Evolutionary conservation across 1,140 invertebrate genomes (phyloP).

Genomic region (Ganaspis sp.): DNA sequence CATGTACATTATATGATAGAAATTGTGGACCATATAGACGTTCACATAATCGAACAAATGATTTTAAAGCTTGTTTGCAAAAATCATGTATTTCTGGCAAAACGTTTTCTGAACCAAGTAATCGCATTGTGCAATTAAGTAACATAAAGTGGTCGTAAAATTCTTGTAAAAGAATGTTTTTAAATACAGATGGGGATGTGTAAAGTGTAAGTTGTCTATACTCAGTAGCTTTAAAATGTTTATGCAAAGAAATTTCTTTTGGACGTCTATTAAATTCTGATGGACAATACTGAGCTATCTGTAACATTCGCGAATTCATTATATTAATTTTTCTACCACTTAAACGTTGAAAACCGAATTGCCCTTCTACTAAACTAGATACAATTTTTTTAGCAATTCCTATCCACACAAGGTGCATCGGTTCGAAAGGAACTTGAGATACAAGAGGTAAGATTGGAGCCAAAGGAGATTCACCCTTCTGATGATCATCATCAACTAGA

Average conservation of each 20-base stretch:
- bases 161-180: neutral
- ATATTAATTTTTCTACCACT: neutral
- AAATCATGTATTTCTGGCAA: conserved; percentile 34
- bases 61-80: conserved; percentile 36
- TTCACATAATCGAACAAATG: conserved; percentile 13
- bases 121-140: neutral
- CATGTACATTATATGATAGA: conserved; percentile 46
- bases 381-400: conserved; percentile 50
- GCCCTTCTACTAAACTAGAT: neutral
- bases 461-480: conserved; percentile 34
- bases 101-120: neutral
- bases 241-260: neutral
- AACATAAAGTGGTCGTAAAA: neutral
- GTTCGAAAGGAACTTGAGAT: conserved; percentile 52
- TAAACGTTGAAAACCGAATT: neutral
- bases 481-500: conserved; percentile 54
- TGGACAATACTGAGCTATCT: neutral
- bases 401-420: conserved; percentile 64
- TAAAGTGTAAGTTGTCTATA: neutral
- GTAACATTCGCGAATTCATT: neutral
- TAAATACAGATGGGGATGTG: neutral
- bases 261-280: conserved; percentile 3
- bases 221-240: neutral
- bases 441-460: conserved; percentile 48
- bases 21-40: conserved; percentile 17